Conservation (phyloP, 2,113 vertebrate species). For the Salvelinus alpinus region DNA sequence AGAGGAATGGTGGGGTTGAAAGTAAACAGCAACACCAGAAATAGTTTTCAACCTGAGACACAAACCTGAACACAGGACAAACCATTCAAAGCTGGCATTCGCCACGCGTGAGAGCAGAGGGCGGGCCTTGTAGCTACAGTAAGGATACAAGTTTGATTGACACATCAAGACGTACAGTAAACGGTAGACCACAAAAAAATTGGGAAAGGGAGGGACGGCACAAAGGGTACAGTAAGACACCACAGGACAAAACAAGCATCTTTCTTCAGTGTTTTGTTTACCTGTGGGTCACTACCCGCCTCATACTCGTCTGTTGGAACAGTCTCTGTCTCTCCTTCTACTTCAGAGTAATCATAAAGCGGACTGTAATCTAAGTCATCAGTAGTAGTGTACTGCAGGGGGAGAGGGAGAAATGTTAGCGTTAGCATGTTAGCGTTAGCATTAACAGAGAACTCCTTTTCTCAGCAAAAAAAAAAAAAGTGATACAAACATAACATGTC, state of each 20-base stretch:
- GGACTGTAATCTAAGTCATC: conserved; percentile 90
- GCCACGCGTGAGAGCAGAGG: conserved; percentile 19
- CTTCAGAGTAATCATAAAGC: conserved; percentile 92
- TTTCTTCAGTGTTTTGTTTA: conserved; percentile 72
- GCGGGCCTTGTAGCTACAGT: not conserved
- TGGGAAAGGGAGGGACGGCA: conserved; percentile 7
- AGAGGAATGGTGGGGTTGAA: conserved; percentile 35
- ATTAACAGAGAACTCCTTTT: conserved; percentile 52
- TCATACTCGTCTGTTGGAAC: conserved; percentile 80
- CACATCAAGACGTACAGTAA: conserved; percentile 49
- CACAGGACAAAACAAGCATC: conserved; percentile 65
- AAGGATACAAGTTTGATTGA: conserved; percentile 10
- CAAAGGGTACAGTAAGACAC: conserved; percentile 55
- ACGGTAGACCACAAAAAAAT: conserved; percentile 46
- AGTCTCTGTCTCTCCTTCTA: conserved; percentile 83
- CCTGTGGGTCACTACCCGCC: conserved; percentile 82
- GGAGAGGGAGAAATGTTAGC: conserved; percentile 68
- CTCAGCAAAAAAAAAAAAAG: not conserved
- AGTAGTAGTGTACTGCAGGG: conserved; percentile 87
- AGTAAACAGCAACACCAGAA: not conserved
- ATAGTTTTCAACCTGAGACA: conserved; percentile 24
- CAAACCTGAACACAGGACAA: conserved; percentile 20
- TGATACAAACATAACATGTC: conserved; percentile 35
- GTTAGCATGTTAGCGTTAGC: conserved; percentile 67
- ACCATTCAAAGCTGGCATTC: conserved; percentile 37